Percentiles rank a stretch among this genome's conserved stretches.
These are phyloP conservation scores for Brachystomella parvula DNA, from an alignment of 1,140 invertebrate genomes.

Conservation along the genomic window DNA sequence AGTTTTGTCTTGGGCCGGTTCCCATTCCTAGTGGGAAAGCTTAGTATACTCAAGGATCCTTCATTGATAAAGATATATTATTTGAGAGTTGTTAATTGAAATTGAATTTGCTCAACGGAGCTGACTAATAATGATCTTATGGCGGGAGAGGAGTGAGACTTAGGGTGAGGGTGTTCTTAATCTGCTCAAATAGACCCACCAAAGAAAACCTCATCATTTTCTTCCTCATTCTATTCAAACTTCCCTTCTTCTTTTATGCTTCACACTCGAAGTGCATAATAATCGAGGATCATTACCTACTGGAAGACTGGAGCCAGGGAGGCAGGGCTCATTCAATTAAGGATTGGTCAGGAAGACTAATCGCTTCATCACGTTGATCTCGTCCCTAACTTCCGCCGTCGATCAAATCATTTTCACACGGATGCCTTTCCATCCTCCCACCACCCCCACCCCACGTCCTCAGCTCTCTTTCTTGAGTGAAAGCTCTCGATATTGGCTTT, in stretches of 20 bases:
- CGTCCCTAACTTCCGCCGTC: conserved; percentile 8
- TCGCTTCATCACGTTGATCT: conserved; percentile 36
- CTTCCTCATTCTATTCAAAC: background rate
- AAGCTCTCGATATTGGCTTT: background rate
- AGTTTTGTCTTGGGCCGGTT: too few relatives aligned
- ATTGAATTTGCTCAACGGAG: conserved; percentile 36
- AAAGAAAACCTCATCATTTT: background rate
- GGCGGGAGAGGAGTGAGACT: too few relatives aligned
- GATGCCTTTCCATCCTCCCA: too few relatives aligned
- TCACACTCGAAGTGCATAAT: too few relatives aligned
- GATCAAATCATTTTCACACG: too few relatives aligned
- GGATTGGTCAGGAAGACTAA: conserved; percentile 36
- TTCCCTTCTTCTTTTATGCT: conserved; percentile 17
- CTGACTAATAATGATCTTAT: conserved; percentile 34
- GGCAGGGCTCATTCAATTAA: too few relatives aligned
- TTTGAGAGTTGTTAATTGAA: conserved; percentile 37
- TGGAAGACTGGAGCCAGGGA: too few relatives aligned
- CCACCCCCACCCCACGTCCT: too few relatives aligned
- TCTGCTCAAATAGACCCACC: too few relatives aligned
- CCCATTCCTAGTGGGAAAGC: too few relatives aligned
- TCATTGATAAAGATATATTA: conserved; percentile 30
- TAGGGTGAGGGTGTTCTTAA: conserved; percentile 22
- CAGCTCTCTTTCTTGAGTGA: background rate
- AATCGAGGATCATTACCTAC: too few relatives aligned
- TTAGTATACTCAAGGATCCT: too few relatives aligned